phyloP scores from a whole-genome alignment of 53 echinoderm and acorn worm genomes.

The Crossaster papposus region DNA sequence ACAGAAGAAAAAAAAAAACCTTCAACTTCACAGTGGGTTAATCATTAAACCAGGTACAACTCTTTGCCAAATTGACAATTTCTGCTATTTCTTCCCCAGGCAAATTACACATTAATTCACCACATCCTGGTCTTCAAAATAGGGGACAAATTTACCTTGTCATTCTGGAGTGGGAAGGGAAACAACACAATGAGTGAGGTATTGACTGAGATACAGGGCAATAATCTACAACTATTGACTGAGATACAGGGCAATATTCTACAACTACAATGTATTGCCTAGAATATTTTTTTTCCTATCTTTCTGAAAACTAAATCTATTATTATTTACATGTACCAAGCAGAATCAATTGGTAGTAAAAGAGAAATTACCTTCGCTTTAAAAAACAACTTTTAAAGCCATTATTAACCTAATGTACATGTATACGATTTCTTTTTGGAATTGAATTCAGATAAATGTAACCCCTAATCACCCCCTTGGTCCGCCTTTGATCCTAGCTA shows the following conservation, averaged over 20 bases:
- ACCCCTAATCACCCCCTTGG: too few species aligned
- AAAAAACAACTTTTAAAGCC: too few species aligned
- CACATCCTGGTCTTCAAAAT: slow-evolving; percentile 26
- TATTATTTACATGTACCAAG: too few species aligned
- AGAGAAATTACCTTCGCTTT: too few species aligned
- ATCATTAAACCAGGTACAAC: slow-evolving; percentile 59
- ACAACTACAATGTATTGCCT: too few species aligned
- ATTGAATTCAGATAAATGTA: too few species aligned
- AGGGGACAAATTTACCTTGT: not conserved
- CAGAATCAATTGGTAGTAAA: too few species aligned
- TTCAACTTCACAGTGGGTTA: slow-evolving; percentile 19
- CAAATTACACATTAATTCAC: slow-evolving; percentile 48
- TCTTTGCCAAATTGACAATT: slow-evolving; percentile 52
- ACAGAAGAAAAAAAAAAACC: not conserved
- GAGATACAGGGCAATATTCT: not conserved
- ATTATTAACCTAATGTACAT: too few species aligned
- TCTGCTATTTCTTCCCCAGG: slow-evolving; percentile 47
- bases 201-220: not conserved
- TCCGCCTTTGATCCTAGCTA: too few species aligned
- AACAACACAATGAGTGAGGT: not conserved
- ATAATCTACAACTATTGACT: not conserved
- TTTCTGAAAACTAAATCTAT: too few species aligned
- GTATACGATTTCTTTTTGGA: too few species aligned
- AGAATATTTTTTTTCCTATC: too few species aligned
- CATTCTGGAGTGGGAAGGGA: not conserved